Base-by-base conservation (phyloP, 1,140 invertebrate genomes). In the Drosophila subpulchrella region DNA sequence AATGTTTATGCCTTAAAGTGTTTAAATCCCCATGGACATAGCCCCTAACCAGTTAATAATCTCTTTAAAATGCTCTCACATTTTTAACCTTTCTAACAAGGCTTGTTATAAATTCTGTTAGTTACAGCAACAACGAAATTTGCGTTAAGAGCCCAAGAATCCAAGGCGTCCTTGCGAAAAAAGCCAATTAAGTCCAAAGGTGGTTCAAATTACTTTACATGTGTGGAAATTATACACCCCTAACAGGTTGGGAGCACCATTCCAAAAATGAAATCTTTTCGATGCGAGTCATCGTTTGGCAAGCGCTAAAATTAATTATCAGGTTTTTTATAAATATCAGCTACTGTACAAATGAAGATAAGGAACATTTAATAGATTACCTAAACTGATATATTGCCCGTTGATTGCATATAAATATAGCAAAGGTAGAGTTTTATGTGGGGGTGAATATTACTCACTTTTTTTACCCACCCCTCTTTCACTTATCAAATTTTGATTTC, bases 401-500 rank as follows among this genome's bases (percentile, higher is more conserved):
- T 24, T 41, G 20, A 47, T 44, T n/a, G 42, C 17, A 32, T 39
- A 63, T 65, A 65, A 39, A 66, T 66, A 51, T 27, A 27, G 17
- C 61, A 41, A 50, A 41, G 30, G 30, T 48, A n/a, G 38, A 30
- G 11, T 62, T 2, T n/a, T 32, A n/a, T 34, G 15, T 48, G 32
- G 11, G 58, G 32, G 42, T 20, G n/a, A 0, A 5, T 27, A 27
- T 15, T 20, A 34, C 4, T 47, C 11, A 53, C 13, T 34, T 13
- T 30, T 32, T 51, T 27, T 46, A 12, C 20, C 11, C 36, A n/a
- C 10, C n/a, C 2, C 8, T 17, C 7, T 48, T 30, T 12, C 12
- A 10, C 32, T 62, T 75, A 63, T 74, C 53, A 74, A 51, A 58
- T 75, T 75, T 66, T 58, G 62, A 75, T 75, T 75, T 76, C 48